Conservation (phyloP, 2,113 vertebrate genomes). For the Tupaia chinensis region DNA sequence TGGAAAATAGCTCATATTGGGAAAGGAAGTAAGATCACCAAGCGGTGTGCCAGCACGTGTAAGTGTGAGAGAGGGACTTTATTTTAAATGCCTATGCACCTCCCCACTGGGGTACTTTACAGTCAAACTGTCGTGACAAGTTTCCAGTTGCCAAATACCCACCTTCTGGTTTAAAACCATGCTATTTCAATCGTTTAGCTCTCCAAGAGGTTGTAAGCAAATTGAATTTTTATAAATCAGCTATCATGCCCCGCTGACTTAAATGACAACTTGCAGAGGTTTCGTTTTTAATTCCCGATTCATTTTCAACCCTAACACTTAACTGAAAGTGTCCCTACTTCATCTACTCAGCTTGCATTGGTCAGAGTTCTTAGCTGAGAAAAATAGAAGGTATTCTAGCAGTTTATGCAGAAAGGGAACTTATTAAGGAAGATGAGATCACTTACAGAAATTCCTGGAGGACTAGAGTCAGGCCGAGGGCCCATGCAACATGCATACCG, state of each 20-base stretch:
- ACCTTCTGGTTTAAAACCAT: not conserved
- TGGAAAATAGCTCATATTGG: not conserved
- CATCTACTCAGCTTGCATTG: not conserved
- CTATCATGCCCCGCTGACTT: not conserved
- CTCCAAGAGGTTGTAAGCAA: constrained; percentile 27
- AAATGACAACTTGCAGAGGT: constrained; percentile 57
- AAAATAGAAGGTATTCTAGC: constrained; percentile 29
- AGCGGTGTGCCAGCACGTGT: not conserved
- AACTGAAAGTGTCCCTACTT: not conserved
- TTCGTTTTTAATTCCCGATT: constrained; percentile 54
- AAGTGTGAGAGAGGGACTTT: not conserved
- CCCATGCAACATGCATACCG: not conserved
- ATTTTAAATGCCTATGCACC: not conserved
- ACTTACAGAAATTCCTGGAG: not conserved
- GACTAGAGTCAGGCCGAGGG: not conserved
- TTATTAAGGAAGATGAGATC: not conserved
- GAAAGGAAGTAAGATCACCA: not conserved
- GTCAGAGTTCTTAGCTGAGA: not conserved
- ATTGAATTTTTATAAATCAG: constrained; percentile 53
- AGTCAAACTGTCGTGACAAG: constrained; percentile 8
- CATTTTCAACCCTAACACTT: not conserved
- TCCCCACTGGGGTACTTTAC: not conserved
- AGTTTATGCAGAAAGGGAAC: not conserved
- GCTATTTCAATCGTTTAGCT: not conserved
- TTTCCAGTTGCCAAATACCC: constrained; percentile 21